These are phyloP conservation scores for Cephus nigrinus DNA, from an alignment of 2,888 invertebrate species.

Conservation along the genomic window DNA sequence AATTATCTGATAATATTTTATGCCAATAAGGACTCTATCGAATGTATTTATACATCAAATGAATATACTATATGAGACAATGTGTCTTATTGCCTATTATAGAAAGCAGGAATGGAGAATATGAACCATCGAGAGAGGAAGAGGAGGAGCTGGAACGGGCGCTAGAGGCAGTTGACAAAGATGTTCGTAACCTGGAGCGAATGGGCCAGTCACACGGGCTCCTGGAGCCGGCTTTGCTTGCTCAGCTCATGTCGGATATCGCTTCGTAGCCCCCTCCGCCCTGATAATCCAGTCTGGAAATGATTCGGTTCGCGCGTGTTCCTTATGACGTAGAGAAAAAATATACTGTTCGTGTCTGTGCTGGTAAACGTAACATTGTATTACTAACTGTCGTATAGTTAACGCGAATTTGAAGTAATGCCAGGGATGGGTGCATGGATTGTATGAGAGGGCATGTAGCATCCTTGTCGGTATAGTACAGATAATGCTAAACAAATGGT, in stretches of 20 bases:
- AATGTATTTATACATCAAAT: background rate
- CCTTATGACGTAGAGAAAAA: constrained; percentile 19
- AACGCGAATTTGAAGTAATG: constrained; percentile 5
- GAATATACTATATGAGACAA: background rate
- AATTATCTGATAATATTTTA: constrained; percentile 34
- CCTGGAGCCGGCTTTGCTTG: constrained; percentile 70
- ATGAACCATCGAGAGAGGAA: constrained; percentile 81
- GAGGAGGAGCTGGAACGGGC: constrained; percentile 90
- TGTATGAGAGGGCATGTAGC: background rate
- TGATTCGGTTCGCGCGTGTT: constrained; percentile 24
- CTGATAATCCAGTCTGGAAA: constrained; percentile 30
- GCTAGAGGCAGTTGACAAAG: constrained; percentile 81
- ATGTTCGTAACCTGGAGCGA: constrained; percentile 78
- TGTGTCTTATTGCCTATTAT: constrained; percentile 14
- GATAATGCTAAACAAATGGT: constrained; percentile 33
- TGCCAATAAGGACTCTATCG: background rate
- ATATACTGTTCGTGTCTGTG: constrained; percentile 51
- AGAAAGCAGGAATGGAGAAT: constrained; percentile 79
- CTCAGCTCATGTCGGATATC: constrained; percentile 65
- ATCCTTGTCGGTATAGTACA: constrained; percentile 31
- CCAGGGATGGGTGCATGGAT: background rate
- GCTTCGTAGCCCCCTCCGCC: constrained; percentile 62
- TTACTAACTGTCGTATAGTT: constrained; percentile 40
- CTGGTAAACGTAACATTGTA: constrained; percentile 48
- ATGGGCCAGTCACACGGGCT: constrained; percentile 72